These are phyloP conservation scores for Amblyraja radiata DNA, from an alignment of 2,797 vertebrate genomes.

Conservation along the genomic window DNA sequence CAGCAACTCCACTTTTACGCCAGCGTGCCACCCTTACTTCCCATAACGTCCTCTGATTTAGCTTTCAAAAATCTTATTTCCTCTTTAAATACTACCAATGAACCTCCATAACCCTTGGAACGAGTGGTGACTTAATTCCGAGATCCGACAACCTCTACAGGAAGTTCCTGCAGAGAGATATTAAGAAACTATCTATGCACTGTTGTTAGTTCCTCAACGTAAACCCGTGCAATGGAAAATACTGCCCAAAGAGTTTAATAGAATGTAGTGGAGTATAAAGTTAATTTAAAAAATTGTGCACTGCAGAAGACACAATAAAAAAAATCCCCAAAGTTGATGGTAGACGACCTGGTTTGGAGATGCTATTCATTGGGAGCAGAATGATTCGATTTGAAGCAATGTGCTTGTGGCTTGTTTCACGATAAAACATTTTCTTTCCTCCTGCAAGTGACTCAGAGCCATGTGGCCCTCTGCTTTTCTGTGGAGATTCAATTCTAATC, in stretches of 20 bases:
- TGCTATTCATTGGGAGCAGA: not conserved
- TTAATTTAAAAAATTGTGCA: not conserved
- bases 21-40: too few relatives aligned
- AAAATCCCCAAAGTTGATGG: not conserved
- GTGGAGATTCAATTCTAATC: not conserved
- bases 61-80: too few relatives aligned
- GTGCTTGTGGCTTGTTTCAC: not conserved
- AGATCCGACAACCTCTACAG: too few relatives aligned
- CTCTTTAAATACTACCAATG: too few relatives aligned
- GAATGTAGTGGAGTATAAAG: not conserved
- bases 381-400: not conserved
- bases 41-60: too few relatives aligned
- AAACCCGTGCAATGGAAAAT: not conserved
- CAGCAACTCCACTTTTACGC: too few relatives aligned
- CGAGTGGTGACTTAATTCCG: too few relatives aligned
- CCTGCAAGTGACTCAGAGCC: not conserved
- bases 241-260: not conserved
- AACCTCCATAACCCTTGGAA: too few relatives aligned
- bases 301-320: not conserved
- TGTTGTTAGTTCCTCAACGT: not conserved
- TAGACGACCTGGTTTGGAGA: not conserved
- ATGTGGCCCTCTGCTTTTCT: not conserved
- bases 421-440: not conserved
- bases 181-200: too few relatives aligned
- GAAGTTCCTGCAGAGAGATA: too few relatives aligned